Evolutionary conservation across 2,113 vertebrate genomes (phyloP).

Genomic region (Eulemur rufifrons): DNA sequence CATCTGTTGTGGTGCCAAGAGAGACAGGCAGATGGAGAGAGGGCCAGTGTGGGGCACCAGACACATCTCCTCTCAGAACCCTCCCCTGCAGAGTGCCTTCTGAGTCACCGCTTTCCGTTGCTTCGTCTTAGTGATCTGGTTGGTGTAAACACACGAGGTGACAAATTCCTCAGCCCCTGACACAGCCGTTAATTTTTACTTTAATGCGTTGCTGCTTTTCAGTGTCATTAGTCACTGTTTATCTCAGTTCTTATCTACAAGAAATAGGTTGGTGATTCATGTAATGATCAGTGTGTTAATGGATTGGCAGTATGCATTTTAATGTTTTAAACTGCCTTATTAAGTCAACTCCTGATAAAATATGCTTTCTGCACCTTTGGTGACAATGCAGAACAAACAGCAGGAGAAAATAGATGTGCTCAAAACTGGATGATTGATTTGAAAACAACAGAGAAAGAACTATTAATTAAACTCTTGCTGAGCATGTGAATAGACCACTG

Average conservation of each 20-base stretch:
- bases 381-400: background rate
- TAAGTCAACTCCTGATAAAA: background rate
- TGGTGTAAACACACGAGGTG: background rate
- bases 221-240: slow-evolving; percentile 53
- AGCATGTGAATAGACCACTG: background rate
- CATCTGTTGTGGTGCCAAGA: background rate
- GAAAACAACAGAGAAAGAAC: background rate
- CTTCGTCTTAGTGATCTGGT: background rate
- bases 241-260: slow-evolving; percentile 52
- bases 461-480: background rate
- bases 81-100: background rate
- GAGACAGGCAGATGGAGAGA: background rate
- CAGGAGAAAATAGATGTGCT: background rate
- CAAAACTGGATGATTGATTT: background rate
- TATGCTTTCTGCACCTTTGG: background rate
- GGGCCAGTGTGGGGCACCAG: background rate
- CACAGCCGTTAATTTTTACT: slow-evolving; percentile 32
- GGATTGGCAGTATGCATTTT: slow-evolving; percentile 49
- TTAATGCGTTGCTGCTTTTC: slow-evolving; percentile 45
- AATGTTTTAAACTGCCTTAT: slow-evolving; percentile 27
- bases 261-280: slow-evolving; percentile 69
- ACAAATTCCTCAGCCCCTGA: slow-evolving; percentile 3
- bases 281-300: slow-evolving; percentile 50
- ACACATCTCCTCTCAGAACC: too few relatives aligned
- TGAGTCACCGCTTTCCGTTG: background rate